Base-by-base conservation (phyloP, 2,888 invertebrate species). In the Beris morrisii region DNA sequence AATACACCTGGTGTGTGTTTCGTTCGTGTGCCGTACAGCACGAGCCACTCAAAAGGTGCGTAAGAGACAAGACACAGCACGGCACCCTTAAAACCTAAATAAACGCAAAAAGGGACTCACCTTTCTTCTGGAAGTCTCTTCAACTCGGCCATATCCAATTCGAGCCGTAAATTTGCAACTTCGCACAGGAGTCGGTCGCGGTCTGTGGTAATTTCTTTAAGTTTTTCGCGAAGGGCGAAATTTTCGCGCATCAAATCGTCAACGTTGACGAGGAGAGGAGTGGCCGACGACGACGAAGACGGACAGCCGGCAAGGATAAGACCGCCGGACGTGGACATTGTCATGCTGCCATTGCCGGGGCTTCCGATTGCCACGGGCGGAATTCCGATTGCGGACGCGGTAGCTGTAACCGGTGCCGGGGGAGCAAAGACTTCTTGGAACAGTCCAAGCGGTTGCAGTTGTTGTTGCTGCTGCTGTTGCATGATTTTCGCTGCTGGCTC, bases 71-170 rank as follows among this genome's bases (percentile, higher is more conserved):
- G 22, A 22, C 22, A 22, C 22, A 22, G 22, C 22, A 38, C 38
- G 38, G 38, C 22, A 22, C 2, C 22, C 22, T 22, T 22, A 22
- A 22, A 3, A 22, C 22, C 3, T 22, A 22, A 38, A 5, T 38
- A 9, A 38, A 9, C 38, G 38, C 5, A 38, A 38, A 38, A 9
- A 38, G 69, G 64, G 38, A 75, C 78, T 77, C 68, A 80, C 80
- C 77, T 77, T 72, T 79, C 79, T 67, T 78, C 78, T 5, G 80
- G 80, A 69, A 81, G 68, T 13, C 79, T 73, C 67, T 80, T 80
- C 11, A 80, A 73, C 72, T 79, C 80, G 15, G 76, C 75, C 80
- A 81, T 80, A 71, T 80, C 79, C 73, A 80, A 71, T 71, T 81
- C 80, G 68, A 81, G 73, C 7, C 80, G 78, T 70, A 81, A 70